Percentiles rank a stretch among this genome's conserved stretches.
phyloP scores from a whole-genome alignment of 2,113 vertebrate species.

The Prunella himalayana region DNA sequence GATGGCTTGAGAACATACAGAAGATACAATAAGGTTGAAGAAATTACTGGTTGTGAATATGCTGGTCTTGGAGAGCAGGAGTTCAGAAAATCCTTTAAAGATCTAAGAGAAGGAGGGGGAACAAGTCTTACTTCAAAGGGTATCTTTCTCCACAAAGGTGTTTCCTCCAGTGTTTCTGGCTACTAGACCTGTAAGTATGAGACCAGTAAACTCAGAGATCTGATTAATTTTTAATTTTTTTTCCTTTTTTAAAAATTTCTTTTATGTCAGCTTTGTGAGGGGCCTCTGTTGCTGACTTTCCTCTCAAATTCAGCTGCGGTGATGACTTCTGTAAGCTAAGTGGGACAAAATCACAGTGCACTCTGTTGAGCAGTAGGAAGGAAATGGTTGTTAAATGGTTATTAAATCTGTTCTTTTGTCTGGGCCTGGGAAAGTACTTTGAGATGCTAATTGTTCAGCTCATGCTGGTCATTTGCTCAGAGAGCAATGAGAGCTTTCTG shows the following conservation, averaged over 20 bases:
- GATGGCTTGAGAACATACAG: not conserved
- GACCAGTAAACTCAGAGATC: not conserved
- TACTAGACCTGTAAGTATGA: not conserved
- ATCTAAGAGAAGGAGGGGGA: not conserved
- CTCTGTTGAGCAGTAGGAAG: not conserved
- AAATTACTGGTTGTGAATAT: not conserved
- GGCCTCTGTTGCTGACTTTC: not conserved
- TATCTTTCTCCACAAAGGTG: not conserved
- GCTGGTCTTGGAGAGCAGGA: not conserved
- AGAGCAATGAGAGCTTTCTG: not conserved
- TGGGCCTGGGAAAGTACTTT: not conserved
- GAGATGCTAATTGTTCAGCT: not conserved
- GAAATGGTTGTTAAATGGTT: not conserved
- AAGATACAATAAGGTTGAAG: not conserved
- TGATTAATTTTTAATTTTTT: not conserved
- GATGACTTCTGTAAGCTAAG: not conserved
- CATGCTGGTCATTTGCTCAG: not conserved
- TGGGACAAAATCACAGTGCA: not conserved
- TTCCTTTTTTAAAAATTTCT: rapidly evolving
- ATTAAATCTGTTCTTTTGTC: not conserved
- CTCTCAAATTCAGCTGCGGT: not conserved
- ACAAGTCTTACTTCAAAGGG: not conserved
- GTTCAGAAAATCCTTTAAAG: not conserved
- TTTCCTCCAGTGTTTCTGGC: not conserved
- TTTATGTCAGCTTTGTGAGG: not conserved